These are phyloP conservation scores for Lacanobia oleracea DNA, from an alignment of 2,888 invertebrate genomes.

Conservation along the genomic window DNA sequence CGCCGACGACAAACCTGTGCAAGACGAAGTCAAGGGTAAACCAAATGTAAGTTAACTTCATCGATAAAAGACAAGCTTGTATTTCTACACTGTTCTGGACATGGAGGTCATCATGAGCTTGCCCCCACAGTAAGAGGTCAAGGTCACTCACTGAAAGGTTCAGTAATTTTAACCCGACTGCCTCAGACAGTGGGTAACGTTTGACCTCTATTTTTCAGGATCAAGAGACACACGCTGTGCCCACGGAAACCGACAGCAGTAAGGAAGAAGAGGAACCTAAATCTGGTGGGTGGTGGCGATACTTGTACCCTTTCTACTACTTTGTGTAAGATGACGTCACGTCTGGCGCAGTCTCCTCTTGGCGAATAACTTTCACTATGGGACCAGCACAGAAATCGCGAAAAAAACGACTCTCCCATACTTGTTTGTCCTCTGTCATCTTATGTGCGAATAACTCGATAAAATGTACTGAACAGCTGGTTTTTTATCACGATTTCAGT, in stretches of 20 bases:
- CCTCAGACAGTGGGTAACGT: too few relatives aligned
- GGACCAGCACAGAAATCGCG: too few relatives aligned
- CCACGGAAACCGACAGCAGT: constrained; percentile 37
- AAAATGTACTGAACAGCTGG: too few relatives aligned
- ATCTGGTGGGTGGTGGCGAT: constrained; percentile 88
- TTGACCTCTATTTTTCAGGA: constrained; percentile 16
- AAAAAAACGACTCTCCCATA: too few relatives aligned
- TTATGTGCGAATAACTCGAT: too few relatives aligned
- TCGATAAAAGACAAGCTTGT: too few relatives aligned
- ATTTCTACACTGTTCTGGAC: too few relatives aligned
- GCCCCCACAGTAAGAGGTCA: constrained; percentile 30
- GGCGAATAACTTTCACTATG: too few relatives aligned
- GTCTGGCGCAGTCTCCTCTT: neutral
- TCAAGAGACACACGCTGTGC: constrained; percentile 33
- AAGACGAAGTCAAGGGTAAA: constrained; percentile 1
- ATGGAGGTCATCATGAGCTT: too few relatives aligned
- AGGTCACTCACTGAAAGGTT: constrained; percentile 10
- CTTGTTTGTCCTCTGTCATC: too few relatives aligned
- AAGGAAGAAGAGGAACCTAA: constrained; percentile 62
- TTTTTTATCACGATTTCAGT: too few relatives aligned
- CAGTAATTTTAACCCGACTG: neutral
- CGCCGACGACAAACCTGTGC: constrained; percentile 18
- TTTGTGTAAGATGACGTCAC: constrained; percentile 74
- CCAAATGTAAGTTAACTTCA: too few relatives aligned
- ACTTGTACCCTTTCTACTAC: constrained; percentile 91